Evolutionary conservation across 2,113 vertebrate genomes (phyloP).

Genomic region (Acinonyx jubatus): DNA sequence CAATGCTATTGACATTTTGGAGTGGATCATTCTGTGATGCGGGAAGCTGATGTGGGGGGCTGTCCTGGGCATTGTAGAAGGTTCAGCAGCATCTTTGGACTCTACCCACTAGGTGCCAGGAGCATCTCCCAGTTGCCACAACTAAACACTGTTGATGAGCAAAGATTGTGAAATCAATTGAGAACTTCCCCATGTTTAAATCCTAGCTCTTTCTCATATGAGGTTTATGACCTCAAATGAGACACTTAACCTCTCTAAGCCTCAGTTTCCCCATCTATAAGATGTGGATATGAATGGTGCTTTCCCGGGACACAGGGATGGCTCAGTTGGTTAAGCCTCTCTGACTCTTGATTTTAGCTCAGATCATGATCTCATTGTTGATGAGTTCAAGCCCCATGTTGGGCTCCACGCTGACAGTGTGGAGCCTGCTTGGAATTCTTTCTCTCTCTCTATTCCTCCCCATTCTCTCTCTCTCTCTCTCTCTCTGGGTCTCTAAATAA

Average conservation of each 20-base stretch:
- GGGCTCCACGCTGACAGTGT: too few species aligned
- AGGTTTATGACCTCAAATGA: not conserved
- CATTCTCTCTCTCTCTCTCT: too few species aligned
- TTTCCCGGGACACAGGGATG: too few species aligned
- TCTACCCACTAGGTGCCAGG: not conserved
- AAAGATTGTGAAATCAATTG: not conserved
- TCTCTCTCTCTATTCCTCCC: too few species aligned
- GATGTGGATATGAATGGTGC: not conserved
- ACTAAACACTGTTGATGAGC: not conserved
- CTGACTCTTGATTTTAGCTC: too few species aligned
- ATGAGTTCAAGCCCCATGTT: too few species aligned
- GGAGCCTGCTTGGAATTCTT: too few species aligned
- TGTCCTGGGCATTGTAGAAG: not conserved
- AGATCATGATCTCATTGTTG: too few species aligned
- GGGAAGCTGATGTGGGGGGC: too few species aligned
- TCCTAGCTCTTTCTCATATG: not conserved
- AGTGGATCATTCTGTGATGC: not conserved
- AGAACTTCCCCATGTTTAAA: not conserved
- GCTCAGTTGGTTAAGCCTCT: too few species aligned
- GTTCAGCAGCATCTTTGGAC: not conserved
- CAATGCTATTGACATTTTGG: not conserved
- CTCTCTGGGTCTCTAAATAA: too few species aligned
- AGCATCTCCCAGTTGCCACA: not conserved
- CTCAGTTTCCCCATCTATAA: not conserved
- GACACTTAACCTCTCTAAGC: not conserved